Evolutionary conservation across 2,797 vertebrate species (phyloP), one percentile per base, ranked within the genome.

Genomic region (Hippocampus kuda): DNA sequence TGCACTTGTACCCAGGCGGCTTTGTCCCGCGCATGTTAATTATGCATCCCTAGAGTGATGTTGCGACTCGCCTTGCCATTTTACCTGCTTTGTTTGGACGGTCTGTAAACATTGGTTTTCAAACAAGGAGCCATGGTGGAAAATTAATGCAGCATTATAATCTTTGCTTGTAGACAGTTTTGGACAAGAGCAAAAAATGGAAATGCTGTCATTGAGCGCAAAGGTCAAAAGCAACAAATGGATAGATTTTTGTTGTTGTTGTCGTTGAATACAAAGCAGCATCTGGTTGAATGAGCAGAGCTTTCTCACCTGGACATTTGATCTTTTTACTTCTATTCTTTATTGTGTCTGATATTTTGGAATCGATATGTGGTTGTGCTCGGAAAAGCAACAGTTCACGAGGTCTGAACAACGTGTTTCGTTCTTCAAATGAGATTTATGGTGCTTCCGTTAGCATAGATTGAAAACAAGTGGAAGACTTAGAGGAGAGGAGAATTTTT

Each of bases 21-120:
- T 75, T 80, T 74, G 77, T 82, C 75, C 77, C 75, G 67, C 79
- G 77, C 73, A 76, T 80, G 63, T 74, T 85, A 79, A 84, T 84
- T 70, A 87, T 81, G 79, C 73, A 3, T 81, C 83, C 78, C 77
- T 38, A 54, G 83, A 79, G 83, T 75, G 73, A 74, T 68, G 72
- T 75, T 66, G 72, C 8, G 73, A 41, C 65, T 71, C 20, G 68
- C 71, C 61, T 75, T 63, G 30, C 77, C 30, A 18, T 72, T 80
- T 57, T 68, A 69, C 67, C 68, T 73, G 72, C 67, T 72, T 70
- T 77, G 69, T 79, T 73, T 79, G 65, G 69, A 64, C 5, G 38
- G 22, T 42, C 20, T 44, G 61, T n/a, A 62, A 62, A 62, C 60
- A 62, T 22, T 22, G 60, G 16, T 61, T 38, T 64, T 64, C 13